phyloP scores from a whole-genome alignment of 2,113 vertebrate species.

The Mohoua ochrocephala region DNA sequence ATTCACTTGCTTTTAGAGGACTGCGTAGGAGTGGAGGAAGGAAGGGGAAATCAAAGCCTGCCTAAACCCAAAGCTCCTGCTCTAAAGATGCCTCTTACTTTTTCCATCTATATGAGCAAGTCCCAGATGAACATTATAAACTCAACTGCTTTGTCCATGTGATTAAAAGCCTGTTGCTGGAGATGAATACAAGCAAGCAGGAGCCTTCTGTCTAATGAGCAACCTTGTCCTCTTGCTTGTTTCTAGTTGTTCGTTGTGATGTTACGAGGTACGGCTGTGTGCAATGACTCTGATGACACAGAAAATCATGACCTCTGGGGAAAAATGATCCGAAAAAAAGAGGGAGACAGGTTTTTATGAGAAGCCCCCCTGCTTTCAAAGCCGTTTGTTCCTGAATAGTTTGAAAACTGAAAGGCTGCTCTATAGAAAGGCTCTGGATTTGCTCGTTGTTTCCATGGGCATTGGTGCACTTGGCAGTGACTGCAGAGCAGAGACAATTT shows the following conservation, averaged over 20 bases:
- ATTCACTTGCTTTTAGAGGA: constrained; percentile 41
- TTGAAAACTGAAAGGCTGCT: not conserved
- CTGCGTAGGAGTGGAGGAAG: constrained; percentile 42
- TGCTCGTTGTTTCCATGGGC: not conserved
- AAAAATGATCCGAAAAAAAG: not conserved
- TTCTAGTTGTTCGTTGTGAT: not conserved
- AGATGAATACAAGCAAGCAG: not conserved
- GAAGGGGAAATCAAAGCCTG: constrained; percentile 12
- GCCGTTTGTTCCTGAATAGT: not conserved
- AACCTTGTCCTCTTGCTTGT: not conserved
- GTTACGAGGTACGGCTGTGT: not conserved
- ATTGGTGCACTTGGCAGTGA: not conserved
- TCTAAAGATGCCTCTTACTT: constrained; percentile 7
- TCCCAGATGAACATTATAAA: not conserved
- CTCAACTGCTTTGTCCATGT: not conserved
- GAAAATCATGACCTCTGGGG: not conserved
- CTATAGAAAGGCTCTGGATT: not conserved
- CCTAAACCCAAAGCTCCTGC: not conserved
- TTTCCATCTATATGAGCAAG: not conserved
- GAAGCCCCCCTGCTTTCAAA: not conserved
- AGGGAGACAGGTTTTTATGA: not conserved
- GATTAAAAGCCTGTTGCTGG: not conserved
- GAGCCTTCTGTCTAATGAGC: not conserved
- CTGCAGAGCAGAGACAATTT: not conserved
- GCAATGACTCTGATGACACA: not conserved